Base-by-base conservation (phyloP, 2,113 vertebrate species). In the Casuarius casuarius region DNA sequence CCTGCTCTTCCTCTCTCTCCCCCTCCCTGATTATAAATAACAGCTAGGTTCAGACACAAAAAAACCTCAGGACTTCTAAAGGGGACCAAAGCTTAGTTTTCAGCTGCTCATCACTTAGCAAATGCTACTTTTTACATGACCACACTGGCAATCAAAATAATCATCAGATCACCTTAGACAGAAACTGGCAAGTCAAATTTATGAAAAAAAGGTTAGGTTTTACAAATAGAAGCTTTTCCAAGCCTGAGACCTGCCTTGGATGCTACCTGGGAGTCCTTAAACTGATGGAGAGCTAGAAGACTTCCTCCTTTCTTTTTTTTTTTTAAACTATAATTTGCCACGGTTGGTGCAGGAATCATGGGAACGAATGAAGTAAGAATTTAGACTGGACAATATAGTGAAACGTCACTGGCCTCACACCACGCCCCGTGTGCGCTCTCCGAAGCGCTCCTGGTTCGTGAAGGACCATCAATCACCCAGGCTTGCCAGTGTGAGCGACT, bases 351-450 rank as follows among this genome's bases (percentile, higher is more conserved):
- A 87, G 81, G 77, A 83, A 70, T 70, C 49, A 22, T 0, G 0
- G 4, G 33, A 33, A 7, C 5, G 42, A 87, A 38, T 14, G 49
- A 80, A 59, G 26, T 44, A 73, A 54, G 75, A 83, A 77, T 58
- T 84, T 26, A 29, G 38, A 19, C 17, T 8, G 54, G 2, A 38
- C 84, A 66, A 83, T 4, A 54, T 31, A 0, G 1, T 28, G 67
- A 40, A 71, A 14, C 12, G 33, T 15, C 44, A 40, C 84, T 10
- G 49, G 91, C 29, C 83, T 78, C 58, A 7, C 68, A n/a, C 58
- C 8, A 58, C 3, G 4, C 11, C 42, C 80, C 0, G 0, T 1
- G 48, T 54, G 80, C 29, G 7, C 66, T 19, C 17, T 3, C 67
- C 40, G 58, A 65, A 70, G 83, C 62, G 83, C 23, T 73, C 28